Base-by-base conservation (phyloP, 1,140 invertebrate species). In the Lerema accius region DNA sequence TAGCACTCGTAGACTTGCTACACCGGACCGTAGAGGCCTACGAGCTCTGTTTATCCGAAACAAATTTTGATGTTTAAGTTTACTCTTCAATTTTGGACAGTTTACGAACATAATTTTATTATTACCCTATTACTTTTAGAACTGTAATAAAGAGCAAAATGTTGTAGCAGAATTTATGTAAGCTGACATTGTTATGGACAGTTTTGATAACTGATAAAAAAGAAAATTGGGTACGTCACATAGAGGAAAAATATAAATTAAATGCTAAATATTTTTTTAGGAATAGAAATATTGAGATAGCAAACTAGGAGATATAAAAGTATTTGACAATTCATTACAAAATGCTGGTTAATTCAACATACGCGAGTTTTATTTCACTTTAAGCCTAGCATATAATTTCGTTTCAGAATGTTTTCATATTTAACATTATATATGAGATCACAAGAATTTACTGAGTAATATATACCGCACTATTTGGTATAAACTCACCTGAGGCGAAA, bases 31-130 rank as follows among this genome's bases (percentile, higher is more conserved):
- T 43, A 28, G 14, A 13, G 69, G 62, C 63, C 67, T 51, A 68
- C 66, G 66, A 69, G 67, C 69, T 73, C 73, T 86, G 81, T 86
- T 86, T 86, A 83, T 80, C 76, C 69, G 67, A 73, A 67, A 62
- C 65, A 73, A 78, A 76, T 69, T 82, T 78, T 71, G 69, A 67
- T 70, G 77, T 75, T 32, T 7, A 4, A 32, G 28, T 32, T 72
- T 73, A 53, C 17, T 68, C 69, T 60, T 43, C 60, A 71, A 63
- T 70, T 67, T 67, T 58, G 50, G 51, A 53, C 59, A 65, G 26
- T 66, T 65, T 60, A 60, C 16, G 55, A 37, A 65, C 53, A 73
- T 70, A 75, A 75, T 77, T 74, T 72, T 76, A 77, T 69, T 67
- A 37, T 39, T 11, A 35, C 59, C 59, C 49, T 69, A 71, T 73